phyloP scores from a whole-genome alignment of 2,888 invertebrate genomes.

The Horisme vitalbata region DNA sequence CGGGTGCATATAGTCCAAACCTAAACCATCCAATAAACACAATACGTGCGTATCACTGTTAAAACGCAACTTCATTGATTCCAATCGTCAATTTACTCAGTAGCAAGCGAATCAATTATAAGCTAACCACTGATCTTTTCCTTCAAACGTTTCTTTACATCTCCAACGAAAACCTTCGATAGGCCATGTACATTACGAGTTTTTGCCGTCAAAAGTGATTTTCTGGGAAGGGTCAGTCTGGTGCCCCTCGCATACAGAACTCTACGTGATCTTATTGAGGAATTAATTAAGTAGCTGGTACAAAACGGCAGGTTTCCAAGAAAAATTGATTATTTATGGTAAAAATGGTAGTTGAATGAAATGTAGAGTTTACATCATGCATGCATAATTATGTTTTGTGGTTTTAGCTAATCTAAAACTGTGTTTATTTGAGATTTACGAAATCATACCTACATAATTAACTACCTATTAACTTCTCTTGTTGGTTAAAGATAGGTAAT shows the following conservation, averaged over 20 bases:
- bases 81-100: conserved; percentile 42
- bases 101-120: conserved; percentile 21
- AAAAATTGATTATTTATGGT: conserved; percentile 37
- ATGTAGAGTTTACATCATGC: not conserved
- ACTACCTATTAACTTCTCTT: too few species aligned
- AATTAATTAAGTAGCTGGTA: conserved; percentile 59
- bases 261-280: conserved; percentile 64
- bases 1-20: not conserved
- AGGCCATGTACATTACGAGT: not conserved
- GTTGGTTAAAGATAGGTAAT: too few species aligned
- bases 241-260: conserved; percentile 49
- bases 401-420: too few species aligned
- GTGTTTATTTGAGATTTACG: too few species aligned
- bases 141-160: not conserved
- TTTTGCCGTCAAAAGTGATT: conserved; percentile 4
- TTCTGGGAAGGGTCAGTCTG: conserved; percentile 41
- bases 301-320: conserved; percentile 40
- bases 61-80: conserved; percentile 39
- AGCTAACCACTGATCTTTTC: conserved; percentile 16
- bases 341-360: not conserved
- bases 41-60: conserved; percentile 56
- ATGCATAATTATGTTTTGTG: too few species aligned
- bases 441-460: too few species aligned
- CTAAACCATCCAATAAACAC: conserved; percentile 12
- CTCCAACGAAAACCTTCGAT: conserved; percentile 4